Evolutionary conservation across 1,140 invertebrate genomes (phyloP), one percentile per base, ranked within the genome.

Genomic region (Nymphalis io): DNA sequence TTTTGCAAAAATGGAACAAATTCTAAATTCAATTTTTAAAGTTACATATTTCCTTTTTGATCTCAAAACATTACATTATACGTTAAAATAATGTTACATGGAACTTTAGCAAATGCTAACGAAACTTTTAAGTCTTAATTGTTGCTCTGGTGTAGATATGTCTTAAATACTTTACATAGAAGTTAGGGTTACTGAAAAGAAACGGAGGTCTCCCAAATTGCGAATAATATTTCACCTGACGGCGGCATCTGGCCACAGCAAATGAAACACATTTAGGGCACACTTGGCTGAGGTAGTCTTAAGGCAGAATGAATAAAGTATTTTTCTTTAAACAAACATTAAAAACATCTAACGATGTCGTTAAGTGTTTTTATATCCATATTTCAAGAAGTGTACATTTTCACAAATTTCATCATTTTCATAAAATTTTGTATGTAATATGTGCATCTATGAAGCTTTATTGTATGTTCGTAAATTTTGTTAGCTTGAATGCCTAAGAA

Each of bases 211-310:
- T 73, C 58, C 73, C 71, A 81, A 81, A 83, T 83, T 81, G 72
- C 76, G 62, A 44, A 75, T 74, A 72, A 81, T 83, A 83, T 77
- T 79, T 83, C 77, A 81, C 77, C 72, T 77, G 76, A 44, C 61
- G 65, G 71, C 63, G 70, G 48, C 81, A 81, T 77, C 79, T 83
- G 81, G 77, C 72, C 70, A 62, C 62, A 72, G 68, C 64, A 72
- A 81, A 77, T 83, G 75, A 78, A 81, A 79, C 71, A 72, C 68
- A 70, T 79, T 76, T 62, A 48, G 59, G 33, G 5, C 10, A n/a
- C 40, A 11, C 39, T n/a, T 61, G 13, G 10, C 23, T 46, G 40
- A 20, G 2, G 39, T 42, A 27, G 20, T 11, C 20, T 48, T 51
- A 8, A 11, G 8, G 16, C 46, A 51, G 10, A 51, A 11, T 51